Percentiles rank a stretch among this genome's conserved stretches.
phyloP scores from a whole-genome alignment of 1,140 invertebrate species.

The Anastrepha obliqua region DNA sequence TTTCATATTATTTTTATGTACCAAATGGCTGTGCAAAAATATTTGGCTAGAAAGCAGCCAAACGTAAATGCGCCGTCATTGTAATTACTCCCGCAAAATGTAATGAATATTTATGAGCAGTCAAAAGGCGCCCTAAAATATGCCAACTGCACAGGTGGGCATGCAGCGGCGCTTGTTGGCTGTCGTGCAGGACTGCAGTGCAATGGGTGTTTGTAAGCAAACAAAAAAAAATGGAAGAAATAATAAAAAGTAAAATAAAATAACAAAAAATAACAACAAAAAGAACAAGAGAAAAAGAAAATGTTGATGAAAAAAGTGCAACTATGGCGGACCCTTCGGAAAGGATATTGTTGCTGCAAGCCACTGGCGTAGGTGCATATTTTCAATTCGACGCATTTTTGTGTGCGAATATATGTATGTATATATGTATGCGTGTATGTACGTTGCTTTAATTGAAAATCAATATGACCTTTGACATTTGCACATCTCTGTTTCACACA shows the following conservation, averaged over 20 bases:
- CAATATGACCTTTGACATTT: slow-evolving; percentile 40
- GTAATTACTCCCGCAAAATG: slow-evolving; percentile 42
- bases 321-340: not conserved
- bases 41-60: slow-evolving; percentile 15
- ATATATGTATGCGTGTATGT: not conserved
- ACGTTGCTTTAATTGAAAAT: not conserved
- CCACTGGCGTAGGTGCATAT: not conserved
- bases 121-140: not conserved
- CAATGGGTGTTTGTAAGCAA: not conserved
- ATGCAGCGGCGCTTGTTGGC: no score
- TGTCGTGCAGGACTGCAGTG: not conserved
- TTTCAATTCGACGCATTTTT: not conserved
- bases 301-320: not conserved
- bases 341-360: not conserved
- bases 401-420: not conserved
- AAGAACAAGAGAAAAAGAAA: not conserved
- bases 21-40: not conserved
- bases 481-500: not conserved
- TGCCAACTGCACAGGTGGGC: not conserved
- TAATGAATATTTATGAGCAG: slow-evolving; percentile 52
- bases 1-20: no score
- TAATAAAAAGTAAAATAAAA: no score
- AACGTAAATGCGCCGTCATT: slow-evolving; percentile 32
- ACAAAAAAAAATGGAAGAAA: no score
- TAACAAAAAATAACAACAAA: no score